Base-by-base conservation (phyloP, 1,140 invertebrate species). In the Drosophila guanche region DNA sequence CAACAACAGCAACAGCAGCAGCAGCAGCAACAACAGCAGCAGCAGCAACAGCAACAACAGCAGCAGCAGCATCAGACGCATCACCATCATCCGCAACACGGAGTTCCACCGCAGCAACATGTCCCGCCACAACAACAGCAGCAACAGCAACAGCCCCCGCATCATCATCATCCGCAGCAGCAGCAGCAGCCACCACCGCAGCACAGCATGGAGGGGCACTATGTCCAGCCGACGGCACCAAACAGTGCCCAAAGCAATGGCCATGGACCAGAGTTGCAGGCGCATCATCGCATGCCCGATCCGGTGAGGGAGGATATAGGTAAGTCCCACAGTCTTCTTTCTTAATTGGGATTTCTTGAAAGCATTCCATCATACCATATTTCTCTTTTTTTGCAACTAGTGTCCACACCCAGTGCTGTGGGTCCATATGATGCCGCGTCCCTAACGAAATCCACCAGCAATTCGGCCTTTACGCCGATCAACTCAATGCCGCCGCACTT, bases 381-480 rank as follows among this genome's bases (percentile, higher is more conserved):
- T 5, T 60, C 2, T 43, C 5, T 48, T 10, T 47, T 27, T 10
- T 5, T 59, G 2, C 33, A 37, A n/a, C 16, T 68, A 90, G 88
- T 79, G 12, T 81, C 90, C 2, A 91, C 91, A n/a, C 85, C 91
- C 33, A 89, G 81, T 46, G 69, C 84, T 16, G 77, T 85, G 48
- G 90, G 89, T 4, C 90, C 90, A 0, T 91, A 91, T 14, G 90
- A 91, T 72, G 78, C 83, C 3, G 77, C 88, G 1, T 85, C 79
- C 1, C 92, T 93, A 70, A 92, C 92, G 29, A 93, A 92, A 78
- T 92, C 92, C 67, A 94, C 93, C 69, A 94, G 94, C 20, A 96
- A 96, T 68, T 98, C 97, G 45, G 97, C 97, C 43, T 98, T 98
- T 91, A 98, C 97, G 12, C 97, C 97, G 2, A 97, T 98, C 84